phyloP scores from a whole-genome alignment of 2,113 vertebrate genomes.

The Melozone crissalis region DNA sequence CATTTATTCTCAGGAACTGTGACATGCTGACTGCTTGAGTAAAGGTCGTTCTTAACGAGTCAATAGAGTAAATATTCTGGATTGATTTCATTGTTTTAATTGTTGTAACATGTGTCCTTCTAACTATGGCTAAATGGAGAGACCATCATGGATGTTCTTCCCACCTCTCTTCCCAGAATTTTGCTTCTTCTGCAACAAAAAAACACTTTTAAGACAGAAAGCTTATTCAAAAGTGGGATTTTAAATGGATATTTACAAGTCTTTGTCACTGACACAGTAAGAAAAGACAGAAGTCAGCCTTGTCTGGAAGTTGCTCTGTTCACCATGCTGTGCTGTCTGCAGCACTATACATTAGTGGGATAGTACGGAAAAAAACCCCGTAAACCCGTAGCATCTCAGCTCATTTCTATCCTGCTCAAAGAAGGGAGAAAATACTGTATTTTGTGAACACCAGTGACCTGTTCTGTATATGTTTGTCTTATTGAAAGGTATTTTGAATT shows the following conservation, averaged over 20 bases:
- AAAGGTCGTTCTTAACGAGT: conserved; percentile 5
- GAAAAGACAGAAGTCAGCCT: not conserved
- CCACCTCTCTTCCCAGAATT: not conserved
- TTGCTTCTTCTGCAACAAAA: not conserved
- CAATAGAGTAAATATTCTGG: conserved; percentile 48
- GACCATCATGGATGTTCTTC: not conserved
- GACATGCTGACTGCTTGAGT: not conserved
- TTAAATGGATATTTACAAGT: not conserved
- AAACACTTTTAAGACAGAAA: not conserved
- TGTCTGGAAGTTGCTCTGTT: not conserved
- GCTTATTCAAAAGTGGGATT: not conserved
- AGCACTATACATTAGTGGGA: accelerated
- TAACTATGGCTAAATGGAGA: not conserved
- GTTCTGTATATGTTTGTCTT: not conserved
- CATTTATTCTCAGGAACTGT: not conserved
- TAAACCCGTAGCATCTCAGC: not conserved
- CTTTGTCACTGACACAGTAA: not conserved
- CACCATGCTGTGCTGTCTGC: not conserved
- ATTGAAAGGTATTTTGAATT: not conserved
- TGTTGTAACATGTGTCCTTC: conserved; percentile 18
- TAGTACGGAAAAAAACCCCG: not conserved
- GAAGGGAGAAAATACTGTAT: not conserved
- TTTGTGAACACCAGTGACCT: not conserved
- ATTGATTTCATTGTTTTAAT: conserved; percentile 44
- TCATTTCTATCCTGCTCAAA: not conserved